Percentiles rank a stretch among this genome's conserved stretches.
phyloP scores from a whole-genome alignment of 2,113 vertebrate genomes.

The Dipodomys spectabilis region DNA sequence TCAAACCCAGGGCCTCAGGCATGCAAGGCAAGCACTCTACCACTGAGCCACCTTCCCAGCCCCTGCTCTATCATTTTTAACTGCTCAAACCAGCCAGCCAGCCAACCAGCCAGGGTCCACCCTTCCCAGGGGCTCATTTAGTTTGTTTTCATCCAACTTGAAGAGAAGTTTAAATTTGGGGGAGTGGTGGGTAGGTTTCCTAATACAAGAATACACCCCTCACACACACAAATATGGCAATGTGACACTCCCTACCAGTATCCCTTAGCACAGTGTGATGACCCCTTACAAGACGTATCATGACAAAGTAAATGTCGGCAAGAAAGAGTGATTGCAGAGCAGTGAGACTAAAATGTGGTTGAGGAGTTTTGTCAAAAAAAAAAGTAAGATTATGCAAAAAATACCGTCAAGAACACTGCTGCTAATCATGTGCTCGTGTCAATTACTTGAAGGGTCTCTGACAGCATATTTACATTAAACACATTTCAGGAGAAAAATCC shows the following conservation, averaged over 20 bases:
- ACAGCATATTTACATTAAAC: conserved; percentile 96
- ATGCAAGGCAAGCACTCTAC: too few species aligned
- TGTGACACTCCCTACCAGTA: conserved; percentile 75
- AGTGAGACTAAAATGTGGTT: conserved; percentile 87
- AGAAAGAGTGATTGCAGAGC: conserved; percentile 86
- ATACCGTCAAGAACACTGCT: conserved; percentile 93
- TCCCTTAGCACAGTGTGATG: conserved; percentile 85
- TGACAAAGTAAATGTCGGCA: conserved; percentile 88
- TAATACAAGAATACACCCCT: conserved; percentile 62
- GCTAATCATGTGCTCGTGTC: conserved; percentile 95
- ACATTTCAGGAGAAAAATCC: conserved; percentile 89
- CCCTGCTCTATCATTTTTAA: too few species aligned
- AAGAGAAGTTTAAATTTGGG: conserved; percentile 79
- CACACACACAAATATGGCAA: conserved; percentile 51
- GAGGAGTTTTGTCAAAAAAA: conserved; percentile 89
- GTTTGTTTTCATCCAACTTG: not conserved
- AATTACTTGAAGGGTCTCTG: conserved; percentile 95
- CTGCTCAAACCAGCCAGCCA: too few species aligned
- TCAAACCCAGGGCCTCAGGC: too few species aligned
- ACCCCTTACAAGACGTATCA: conserved; percentile 89
- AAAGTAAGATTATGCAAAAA: conserved; percentile 92
- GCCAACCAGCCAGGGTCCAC: not conserved
- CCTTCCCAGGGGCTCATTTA: not conserved
- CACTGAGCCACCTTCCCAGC: too few species aligned
- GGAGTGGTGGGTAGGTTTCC: conserved; percentile 51